Evolutionary conservation across 2,797 vertebrate genomes (phyloP).

Genomic region (Muscicapa comitata): DNA sequence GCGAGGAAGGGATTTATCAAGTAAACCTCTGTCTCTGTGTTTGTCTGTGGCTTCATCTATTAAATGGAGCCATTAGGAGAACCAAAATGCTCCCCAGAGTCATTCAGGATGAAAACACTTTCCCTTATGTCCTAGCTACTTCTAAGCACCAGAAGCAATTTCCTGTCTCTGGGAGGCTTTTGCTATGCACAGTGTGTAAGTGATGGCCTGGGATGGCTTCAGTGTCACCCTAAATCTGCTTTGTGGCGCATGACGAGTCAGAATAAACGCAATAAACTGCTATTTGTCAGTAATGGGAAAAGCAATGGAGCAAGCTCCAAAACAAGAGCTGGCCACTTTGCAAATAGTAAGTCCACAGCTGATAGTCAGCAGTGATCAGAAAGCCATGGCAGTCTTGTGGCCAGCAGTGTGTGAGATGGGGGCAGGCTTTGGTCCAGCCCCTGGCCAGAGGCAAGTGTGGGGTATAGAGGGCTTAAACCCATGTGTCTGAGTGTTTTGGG

Average conservation of each 20-base stretch:
- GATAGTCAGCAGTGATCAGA: background rate
- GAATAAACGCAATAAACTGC: background rate
- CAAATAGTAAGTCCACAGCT: background rate
- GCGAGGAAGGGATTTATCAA: background rate
- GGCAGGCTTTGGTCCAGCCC: background rate
- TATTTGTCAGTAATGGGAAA: background rate
- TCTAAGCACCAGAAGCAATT: background rate
- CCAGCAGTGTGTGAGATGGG: background rate
- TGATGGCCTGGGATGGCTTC: background rate
- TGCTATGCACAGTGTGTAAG: background rate
- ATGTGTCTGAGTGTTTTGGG: background rate
- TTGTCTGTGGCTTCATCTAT: slow-evolving; percentile 15
- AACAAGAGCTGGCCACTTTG: background rate
- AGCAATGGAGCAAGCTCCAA: background rate
- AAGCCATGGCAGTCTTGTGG: background rate
- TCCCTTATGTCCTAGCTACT: background rate
- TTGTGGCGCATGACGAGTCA: rapidly evolving
- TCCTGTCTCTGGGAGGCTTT: background rate
- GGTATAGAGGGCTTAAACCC: background rate
- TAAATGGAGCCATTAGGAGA: slow-evolving; percentile 1
- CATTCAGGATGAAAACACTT: slow-evolving; percentile 9
- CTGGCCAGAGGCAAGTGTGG: background rate
- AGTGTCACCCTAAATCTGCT: background rate
- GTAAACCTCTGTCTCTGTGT: background rate
- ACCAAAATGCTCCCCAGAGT: background rate